A percentile compares a stretch with the other conserved stretches of the same genome.
Conservation (phyloP, 2,113 vertebrate genomes). For the Entelurus aequoreus region DNA sequence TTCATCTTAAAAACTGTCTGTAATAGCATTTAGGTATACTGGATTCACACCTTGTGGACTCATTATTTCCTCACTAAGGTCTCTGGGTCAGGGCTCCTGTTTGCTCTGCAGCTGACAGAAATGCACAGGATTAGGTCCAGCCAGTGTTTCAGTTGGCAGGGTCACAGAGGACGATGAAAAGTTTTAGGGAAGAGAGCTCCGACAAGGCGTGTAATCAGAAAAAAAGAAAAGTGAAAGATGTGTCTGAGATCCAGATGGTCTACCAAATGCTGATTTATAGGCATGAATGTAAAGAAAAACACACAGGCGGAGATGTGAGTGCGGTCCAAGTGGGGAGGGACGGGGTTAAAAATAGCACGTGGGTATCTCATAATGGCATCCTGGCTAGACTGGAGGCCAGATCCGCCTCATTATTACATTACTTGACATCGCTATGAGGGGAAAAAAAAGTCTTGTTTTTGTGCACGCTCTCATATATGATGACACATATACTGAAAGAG, state of each 20-base stretch:
- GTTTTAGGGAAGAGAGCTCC: slow-evolving; percentile 6
- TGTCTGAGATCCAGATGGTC: slow-evolving; percentile 40
- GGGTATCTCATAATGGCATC: slow-evolving; percentile 63
- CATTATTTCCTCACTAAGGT: slow-evolving; percentile 28
- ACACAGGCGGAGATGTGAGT: slow-evolving; percentile 21
- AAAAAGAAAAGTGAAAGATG: slow-evolving; percentile 29
- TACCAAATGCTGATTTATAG: slow-evolving; percentile 7
- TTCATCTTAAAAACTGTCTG: too few relatives aligned
- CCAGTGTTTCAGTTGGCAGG: slow-evolving; percentile 25
- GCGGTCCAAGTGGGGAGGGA: slow-evolving; percentile 36
- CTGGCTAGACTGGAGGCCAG: slow-evolving; percentile 40
- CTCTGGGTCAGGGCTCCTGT: slow-evolving; percentile 38
- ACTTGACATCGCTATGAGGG: slow-evolving; percentile 40
- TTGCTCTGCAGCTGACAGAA: slow-evolving; percentile 24
- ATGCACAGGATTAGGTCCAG: slow-evolving; percentile 20
- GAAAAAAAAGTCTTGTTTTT: background rate
- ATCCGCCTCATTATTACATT: slow-evolving; percentile 27
- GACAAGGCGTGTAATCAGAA: slow-evolving; percentile 46
- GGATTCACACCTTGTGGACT: slow-evolving; percentile 5
- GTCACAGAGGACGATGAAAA: slow-evolving; percentile 16
- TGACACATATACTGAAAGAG: too few relatives aligned
- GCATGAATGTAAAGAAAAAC: slow-evolving; percentile 19
- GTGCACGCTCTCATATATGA: too few relatives aligned
- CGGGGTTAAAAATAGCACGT: slow-evolving; percentile 59
- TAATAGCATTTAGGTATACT: background rate